These are phyloP conservation scores for Sorex fumeus DNA, from an alignment of 2,113 vertebrate genomes.

Conservation along the genomic window DNA sequence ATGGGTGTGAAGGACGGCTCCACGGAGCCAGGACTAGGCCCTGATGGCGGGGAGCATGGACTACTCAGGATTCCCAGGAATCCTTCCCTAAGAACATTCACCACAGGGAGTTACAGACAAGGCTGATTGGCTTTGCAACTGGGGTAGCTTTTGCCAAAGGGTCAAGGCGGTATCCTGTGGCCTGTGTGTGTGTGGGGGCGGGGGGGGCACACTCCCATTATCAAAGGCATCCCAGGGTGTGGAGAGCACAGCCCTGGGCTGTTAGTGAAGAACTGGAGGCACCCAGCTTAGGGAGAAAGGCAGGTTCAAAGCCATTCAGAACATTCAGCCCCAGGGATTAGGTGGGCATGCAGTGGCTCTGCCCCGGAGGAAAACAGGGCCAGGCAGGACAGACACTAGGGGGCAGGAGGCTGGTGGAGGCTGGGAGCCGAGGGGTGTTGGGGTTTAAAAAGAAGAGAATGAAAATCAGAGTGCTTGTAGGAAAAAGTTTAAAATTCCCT, in stretches of 20 bases:
- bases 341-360: background rate
- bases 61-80: constrained; percentile 37
- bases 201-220: background rate
- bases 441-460: background rate
- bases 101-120: constrained; percentile 62
- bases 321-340: background rate
- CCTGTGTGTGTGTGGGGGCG: background rate
- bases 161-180: constrained; percentile 33
- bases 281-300: background rate
- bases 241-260: constrained; percentile 4
- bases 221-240: background rate
- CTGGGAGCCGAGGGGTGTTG: background rate
- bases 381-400: background rate
- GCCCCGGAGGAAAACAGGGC: background rate
- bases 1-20: background rate
- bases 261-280: background rate
- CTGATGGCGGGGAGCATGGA: background rate
- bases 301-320: background rate
- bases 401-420: background rate
- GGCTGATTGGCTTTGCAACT: constrained; percentile 72
- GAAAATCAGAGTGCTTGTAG: background rate
- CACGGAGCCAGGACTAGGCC: background rate
- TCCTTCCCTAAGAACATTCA: constrained; percentile 58
- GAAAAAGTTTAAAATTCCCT: constrained; percentile 50
- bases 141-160: constrained; percentile 56